Percentiles rank a stretch among this genome's conserved stretches.
These are phyloP conservation scores for Marasmarcha lunaedactyla DNA, from an alignment of 2,888 invertebrate genomes.

Conservation along the genomic window DNA sequence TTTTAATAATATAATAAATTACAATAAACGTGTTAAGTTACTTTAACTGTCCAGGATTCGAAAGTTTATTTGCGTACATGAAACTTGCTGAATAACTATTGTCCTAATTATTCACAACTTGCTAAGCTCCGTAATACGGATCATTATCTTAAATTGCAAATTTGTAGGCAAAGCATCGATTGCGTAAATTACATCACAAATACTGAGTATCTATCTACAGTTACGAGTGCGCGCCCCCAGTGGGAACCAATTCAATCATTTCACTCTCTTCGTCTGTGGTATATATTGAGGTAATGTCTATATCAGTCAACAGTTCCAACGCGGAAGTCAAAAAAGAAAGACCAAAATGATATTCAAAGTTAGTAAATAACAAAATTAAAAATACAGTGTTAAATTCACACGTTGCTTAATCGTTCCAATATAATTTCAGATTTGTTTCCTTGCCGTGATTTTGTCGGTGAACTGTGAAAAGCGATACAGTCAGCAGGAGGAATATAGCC, in stretches of 20 bases:
- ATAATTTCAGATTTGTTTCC: conserved; percentile 1
- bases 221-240: conserved; percentile 8
- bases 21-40: no score
- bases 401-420: neutral
- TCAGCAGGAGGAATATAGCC: neutral
- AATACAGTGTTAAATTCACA: neutral
- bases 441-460: conserved; percentile 1
- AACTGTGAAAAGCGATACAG: neutral
- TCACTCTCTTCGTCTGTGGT: conserved; percentile 11
- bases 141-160: conserved; percentile 1
- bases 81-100: conserved; percentile 16
- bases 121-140: neutral
- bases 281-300: conserved; percentile 14
- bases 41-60: neutral
- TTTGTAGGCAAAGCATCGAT: conserved; percentile 9
- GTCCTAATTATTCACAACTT: neutral
- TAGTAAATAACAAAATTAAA: neutral
- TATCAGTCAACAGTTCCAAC: conserved; percentile 12
- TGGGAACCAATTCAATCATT: conserved; percentile 8
- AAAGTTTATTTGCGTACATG: neutral
- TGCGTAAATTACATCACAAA: conserved; percentile 14
- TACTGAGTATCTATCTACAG: conserved; percentile 1
- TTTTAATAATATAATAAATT: no score
- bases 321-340: conserved; percentile 9
- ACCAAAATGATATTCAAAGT: conserved; percentile 9